phyloP scores from a whole-genome alignment of 2,888 invertebrate species.

The Cyclophora punctaria region DNA sequence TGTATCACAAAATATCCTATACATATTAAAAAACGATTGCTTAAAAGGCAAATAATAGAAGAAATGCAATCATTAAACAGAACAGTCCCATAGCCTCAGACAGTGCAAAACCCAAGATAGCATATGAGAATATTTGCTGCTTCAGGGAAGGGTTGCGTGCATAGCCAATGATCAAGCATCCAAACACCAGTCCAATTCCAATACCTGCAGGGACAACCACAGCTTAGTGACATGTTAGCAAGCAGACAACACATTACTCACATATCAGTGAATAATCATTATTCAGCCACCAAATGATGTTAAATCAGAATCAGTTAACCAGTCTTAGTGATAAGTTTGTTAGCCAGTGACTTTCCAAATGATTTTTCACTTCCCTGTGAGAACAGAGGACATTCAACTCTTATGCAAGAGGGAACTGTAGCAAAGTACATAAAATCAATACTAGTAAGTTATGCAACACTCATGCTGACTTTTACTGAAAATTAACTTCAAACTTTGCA shows the following conservation, averaged over 20 bases:
- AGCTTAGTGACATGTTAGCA: constrained; percentile 6
- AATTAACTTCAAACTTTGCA: too few species aligned
- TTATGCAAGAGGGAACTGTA: constrained; percentile 15
- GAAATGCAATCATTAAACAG: constrained; percentile 98
- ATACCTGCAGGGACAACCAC: constrained; percentile 79
- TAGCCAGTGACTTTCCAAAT: too few species aligned
- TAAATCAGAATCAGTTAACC: too few species aligned
- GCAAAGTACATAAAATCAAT: constrained; percentile 25
- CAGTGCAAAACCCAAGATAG: constrained; percentile 97
- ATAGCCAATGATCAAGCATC: constrained; percentile 96
- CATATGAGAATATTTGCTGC: constrained; percentile 98
- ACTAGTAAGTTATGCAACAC: constrained; percentile 42
- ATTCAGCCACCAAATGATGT: too few species aligned
- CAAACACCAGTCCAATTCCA: constrained; percentile 98
- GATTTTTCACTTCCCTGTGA: constrained; percentile 17
- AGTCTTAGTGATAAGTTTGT: too few species aligned
- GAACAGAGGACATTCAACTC: constrained; percentile 16
- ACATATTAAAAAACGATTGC: constrained; percentile 40
- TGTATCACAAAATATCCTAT: constrained; percentile 13
- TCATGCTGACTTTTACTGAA: not conserved
- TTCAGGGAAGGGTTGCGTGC: constrained; percentile 97
- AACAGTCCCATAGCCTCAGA: constrained; percentile 99
- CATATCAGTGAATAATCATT: too few species aligned
- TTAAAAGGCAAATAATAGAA: constrained; percentile 96
- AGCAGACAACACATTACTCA: not conserved